Evolutionary conservation across 35 echinoderm and acorn worm genomes (phyloP), one percentile per base, ranked within the genome.

Genomic region (Apostichopus parvimensis): DNA sequence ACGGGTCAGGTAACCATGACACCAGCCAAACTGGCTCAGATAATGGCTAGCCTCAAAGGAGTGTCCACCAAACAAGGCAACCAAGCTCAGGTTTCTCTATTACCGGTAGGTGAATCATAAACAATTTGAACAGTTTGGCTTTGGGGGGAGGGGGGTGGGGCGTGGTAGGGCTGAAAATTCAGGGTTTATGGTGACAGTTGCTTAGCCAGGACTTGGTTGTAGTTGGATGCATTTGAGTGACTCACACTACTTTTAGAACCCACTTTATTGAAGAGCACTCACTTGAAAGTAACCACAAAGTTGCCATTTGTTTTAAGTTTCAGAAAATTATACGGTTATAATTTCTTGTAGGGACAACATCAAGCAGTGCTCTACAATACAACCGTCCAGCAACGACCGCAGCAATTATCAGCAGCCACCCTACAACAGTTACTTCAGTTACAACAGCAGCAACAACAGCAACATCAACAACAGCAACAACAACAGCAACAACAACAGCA

Each of bases 11-110:
- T 87, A 2, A 87, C 85, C 25, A 59, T 87, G 12, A 87, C 85
- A 12, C 85, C 15, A 8, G 85, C 85, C 62, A 87, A 87, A 71
- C 85, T 87, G 17, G 85, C 85, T 57, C 85, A 87, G 85, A 11
- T 87, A 13, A 71, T 87, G 64, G 54, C 85, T 12, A 87, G 85
- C 26, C 54, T 87, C 5, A 87, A 87, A 58, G 64, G 85, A 22
- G 85, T 62, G n/a, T 54, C 60, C 9, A 73, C 68, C 61, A 88
- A 88, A 55, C 86, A 88, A 26, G 62, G 61, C 9, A 64, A 56
- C 9, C 83, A 87, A 87, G 10, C 64, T 18, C 86, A 88, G 62
- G 86, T 88, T 58, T 88, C 86, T 52, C 64, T 88, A 13, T 34
- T 88, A 34, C 62, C 62, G 17, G 86, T 88, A 34, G 60, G 86